Evolutionary conservation across 2,888 invertebrate species (phyloP), one percentile per base, ranked within the genome.

Genomic region (Heliconius charithonia): DNA sequence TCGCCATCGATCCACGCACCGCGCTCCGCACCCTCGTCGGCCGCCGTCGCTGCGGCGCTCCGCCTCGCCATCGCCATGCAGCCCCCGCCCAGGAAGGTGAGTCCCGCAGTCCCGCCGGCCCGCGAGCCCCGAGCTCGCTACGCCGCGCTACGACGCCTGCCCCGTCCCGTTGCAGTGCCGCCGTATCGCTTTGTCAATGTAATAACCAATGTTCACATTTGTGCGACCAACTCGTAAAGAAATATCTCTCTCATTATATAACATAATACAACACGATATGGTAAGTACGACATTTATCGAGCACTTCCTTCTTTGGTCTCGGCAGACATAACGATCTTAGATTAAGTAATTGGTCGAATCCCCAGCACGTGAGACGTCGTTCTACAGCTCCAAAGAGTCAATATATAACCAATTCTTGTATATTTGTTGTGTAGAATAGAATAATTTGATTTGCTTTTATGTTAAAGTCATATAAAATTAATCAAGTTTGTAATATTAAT

Each of bases 51-150:
- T 81, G 82, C 84, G 86, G 87, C 87, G 86, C 82, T 83, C 85
- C 84, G 83, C 84, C 83, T 82, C 91, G 92, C 88, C 95, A 97
- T 97, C 91, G 92, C 88, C 95, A 97, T 97, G 97, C 97, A 97
- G 96, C 97, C 97, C 89, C 97, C 97, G 88, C 97, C 97, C 90
- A 97, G 97, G 94, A 97, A 97, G 97, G 97, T 97, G 95, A 96
- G 96, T 90, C 45, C 45, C 45, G 67, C 65, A 69, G 37, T 76
- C 80, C 77, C 66, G 62, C 71, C n/a, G 6, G 66, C 65, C 32
- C 45, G 45, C 45, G 6, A 6, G 32, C 29, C 65, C 62, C 59
- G 27, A 70, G 27, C 19, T 6, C 56, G 45, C 67, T 56, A 27
- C 70, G 71, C 72, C n/a, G n/a, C 25, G 59, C 56, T 29, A 70